Evolutionary conservation across 2,797 vertebrate species (phyloP).

Genomic region (Cossypha caffra): DNA sequence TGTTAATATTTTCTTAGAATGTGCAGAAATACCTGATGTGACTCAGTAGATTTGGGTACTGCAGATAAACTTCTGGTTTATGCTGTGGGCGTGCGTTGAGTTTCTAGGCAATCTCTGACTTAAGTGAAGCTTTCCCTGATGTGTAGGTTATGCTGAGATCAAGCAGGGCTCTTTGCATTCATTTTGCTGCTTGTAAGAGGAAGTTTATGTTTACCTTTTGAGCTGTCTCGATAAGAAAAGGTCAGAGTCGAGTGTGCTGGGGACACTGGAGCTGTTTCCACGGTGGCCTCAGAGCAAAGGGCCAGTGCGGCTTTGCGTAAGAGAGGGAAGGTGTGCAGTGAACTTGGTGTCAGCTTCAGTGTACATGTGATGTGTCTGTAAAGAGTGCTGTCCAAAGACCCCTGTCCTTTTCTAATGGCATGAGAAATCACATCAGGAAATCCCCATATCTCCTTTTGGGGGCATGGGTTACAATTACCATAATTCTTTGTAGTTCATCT

Average conservation of each 20-base stretch:
- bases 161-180: background rate
- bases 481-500: background rate
- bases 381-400: background rate
- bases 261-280: background rate
- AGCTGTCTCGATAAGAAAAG: background rate
- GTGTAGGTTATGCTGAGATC: background rate
- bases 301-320: background rate
- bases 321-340: background rate
- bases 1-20: background rate
- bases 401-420: background rate
- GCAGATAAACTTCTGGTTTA: background rate
- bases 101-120: background rate
- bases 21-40: background rate
- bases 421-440: background rate
- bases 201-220: background rate
- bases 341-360: background rate
- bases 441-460: background rate
- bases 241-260: background rate
- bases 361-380: background rate
- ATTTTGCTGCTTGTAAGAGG: background rate
- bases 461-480: background rate
- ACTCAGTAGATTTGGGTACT: background rate
- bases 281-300: background rate
- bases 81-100: rapidly evolving
- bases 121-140: background rate